Evolutionary conservation across 2,113 vertebrate species (phyloP).

Genomic region (Leucoraja erinaceus): DNA sequence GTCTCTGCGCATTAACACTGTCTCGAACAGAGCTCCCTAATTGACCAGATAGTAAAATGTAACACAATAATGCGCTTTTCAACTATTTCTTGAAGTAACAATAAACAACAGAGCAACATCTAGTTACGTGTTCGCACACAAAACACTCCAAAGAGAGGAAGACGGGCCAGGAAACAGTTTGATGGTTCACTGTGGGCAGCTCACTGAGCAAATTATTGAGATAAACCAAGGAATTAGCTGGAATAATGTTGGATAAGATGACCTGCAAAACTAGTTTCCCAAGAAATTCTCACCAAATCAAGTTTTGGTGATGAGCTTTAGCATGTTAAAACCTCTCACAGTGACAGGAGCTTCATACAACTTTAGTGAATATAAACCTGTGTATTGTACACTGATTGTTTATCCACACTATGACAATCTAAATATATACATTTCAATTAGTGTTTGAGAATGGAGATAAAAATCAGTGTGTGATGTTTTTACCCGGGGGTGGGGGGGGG

Average conservation of each 20-base stretch:
- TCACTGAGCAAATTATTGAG: background rate
- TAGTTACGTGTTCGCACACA: background rate
- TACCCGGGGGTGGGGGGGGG: too few relatives aligned
- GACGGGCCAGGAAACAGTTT: background rate
- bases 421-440: background rate
- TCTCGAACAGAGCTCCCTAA: background rate
- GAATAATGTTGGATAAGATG: background rate
- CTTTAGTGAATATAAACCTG: background rate
- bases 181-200: background rate
- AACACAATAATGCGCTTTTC: background rate
- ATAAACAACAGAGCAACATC: background rate
- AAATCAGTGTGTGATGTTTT: background rate
- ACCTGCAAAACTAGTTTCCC: background rate
- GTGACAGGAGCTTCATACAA: background rate
- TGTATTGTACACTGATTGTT: background rate
- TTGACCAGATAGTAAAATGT: background rate
- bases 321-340: background rate
- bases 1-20: background rate
- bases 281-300: background rate
- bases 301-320: too few relatives aligned
- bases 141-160: background rate
- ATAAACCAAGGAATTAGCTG: background rate
- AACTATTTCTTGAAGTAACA: background rate
- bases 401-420: background rate
- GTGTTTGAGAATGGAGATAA: background rate